phyloP scores from a whole-genome alignment of 2,113 vertebrate genomes.

The Morone saxatilis region DNA sequence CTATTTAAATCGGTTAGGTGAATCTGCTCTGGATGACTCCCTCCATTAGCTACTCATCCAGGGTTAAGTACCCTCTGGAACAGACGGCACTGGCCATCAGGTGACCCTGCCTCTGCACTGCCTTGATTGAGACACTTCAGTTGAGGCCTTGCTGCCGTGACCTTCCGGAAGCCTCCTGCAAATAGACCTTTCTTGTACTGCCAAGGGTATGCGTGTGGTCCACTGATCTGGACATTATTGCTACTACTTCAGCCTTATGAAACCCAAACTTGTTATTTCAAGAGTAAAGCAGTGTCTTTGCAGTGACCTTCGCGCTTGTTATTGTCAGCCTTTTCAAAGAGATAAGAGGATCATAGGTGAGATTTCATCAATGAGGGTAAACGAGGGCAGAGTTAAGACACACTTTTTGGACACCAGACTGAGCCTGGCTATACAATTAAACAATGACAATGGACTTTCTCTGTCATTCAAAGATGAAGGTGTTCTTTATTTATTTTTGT shows the following conservation, averaged over 20 bases:
- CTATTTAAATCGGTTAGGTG: slow-evolving; percentile 65
- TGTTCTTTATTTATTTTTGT: slow-evolving; percentile 27
- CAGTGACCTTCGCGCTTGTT: slow-evolving; percentile 71
- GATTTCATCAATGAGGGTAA: slow-evolving; percentile 69
- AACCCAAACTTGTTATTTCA: slow-evolving; percentile 62
- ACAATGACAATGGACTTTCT: slow-evolving; percentile 1
- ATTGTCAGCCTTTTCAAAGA: slow-evolving; percentile 64
- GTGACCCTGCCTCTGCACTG: slow-evolving; percentile 55
- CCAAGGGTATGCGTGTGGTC: slow-evolving; percentile 39
- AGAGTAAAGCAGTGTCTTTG: slow-evolving; percentile 58
- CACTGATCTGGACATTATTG: slow-evolving; percentile 62
- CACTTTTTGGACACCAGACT: slow-evolving; percentile 21
- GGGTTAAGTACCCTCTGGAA: slow-evolving; percentile 70
- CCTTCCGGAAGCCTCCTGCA: slow-evolving; percentile 49
- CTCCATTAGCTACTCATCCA: slow-evolving; percentile 73
- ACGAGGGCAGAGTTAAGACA: slow-evolving; percentile 46
- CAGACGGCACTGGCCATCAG: slow-evolving; percentile 37
- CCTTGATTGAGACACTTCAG: slow-evolving; percentile 71
- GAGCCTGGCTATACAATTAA: slow-evolving; percentile 23
- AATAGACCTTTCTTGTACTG: slow-evolving; percentile 47
- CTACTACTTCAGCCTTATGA: slow-evolving; percentile 42
- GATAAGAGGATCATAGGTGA: slow-evolving; percentile 75
- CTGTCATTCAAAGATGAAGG: neutral
- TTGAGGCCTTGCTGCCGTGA: slow-evolving; percentile 39
- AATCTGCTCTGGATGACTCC: slow-evolving; percentile 62